A percentile compares a stretch with the other conserved stretches of the same genome.
These are phyloP conservation scores for Hemithea aestivaria DNA, from an alignment of 2,888 invertebrate genomes.

Conservation along the genomic window DNA sequence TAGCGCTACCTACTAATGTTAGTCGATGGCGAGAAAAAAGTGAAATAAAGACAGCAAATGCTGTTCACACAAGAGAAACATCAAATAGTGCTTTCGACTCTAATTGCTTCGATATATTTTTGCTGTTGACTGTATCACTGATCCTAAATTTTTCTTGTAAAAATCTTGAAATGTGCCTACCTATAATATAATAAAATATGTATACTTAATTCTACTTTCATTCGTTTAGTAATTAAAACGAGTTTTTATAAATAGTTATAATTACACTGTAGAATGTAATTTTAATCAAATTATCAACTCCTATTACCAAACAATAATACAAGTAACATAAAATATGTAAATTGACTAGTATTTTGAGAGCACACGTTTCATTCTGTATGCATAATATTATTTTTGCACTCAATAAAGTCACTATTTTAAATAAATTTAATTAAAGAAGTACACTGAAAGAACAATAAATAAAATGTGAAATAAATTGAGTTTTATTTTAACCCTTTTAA, in stretches of 20 bases:
- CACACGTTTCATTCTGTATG: slow-evolving; percentile 66
- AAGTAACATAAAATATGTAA: slow-evolving; percentile 26
- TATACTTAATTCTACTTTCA: slow-evolving; percentile 12
- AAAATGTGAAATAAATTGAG: slow-evolving; percentile 43
- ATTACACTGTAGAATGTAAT: slow-evolving; percentile 5
- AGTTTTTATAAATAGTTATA: slow-evolving; percentile 5
- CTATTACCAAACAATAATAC: slow-evolving; percentile 7
- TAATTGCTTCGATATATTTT: too few relatives aligned
- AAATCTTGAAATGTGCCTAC: slow-evolving; percentile 19
- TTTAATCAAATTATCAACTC: slow-evolving; percentile 1
- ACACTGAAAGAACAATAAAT: slow-evolving; percentile 71
- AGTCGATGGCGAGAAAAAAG: too few relatives aligned
- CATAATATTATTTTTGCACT: slow-evolving; percentile 73
- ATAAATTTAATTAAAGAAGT: slow-evolving; percentile 62
- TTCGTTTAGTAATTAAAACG: slow-evolving; percentile 9
- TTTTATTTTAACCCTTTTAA: slow-evolving; percentile 39
- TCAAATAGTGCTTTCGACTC: too few relatives aligned
- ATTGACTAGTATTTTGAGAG: slow-evolving; percentile 57
- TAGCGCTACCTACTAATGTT: too few relatives aligned
- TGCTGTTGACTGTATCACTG: too few relatives aligned
- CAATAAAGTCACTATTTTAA: slow-evolving; percentile 73
- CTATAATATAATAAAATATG: slow-evolving; percentile 3
- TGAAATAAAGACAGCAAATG: too few relatives aligned
- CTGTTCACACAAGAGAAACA: too few relatives aligned
- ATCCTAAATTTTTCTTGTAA: not conserved